Percentiles rank a stretch among this genome's conserved stretches.
Evolutionary conservation across 2,797 vertebrate species (phyloP).

Genomic region (Melanotaenia pygmaea): DNA sequence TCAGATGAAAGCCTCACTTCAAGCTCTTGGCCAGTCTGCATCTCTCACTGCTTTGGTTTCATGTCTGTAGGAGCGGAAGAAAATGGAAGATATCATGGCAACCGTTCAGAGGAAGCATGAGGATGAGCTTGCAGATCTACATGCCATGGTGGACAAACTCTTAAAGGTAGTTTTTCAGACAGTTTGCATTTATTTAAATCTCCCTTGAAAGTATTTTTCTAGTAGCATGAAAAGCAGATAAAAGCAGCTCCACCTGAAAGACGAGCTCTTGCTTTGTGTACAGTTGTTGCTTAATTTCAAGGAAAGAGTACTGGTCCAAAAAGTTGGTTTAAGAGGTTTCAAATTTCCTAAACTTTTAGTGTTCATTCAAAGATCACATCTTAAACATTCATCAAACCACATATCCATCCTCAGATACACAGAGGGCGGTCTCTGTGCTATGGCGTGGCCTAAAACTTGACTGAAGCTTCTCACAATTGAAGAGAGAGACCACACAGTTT

Average conservation of each 20-base stretch:
- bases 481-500: background rate
- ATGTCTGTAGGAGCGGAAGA: slow-evolving; percentile 73
- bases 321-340: background rate
- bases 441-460: no score
- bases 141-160: slow-evolving; percentile 72
- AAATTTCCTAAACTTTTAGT: background rate
- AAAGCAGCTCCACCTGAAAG: slow-evolving; percentile 6
- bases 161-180: slow-evolving; percentile 67
- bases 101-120: slow-evolving; percentile 77
- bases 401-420: background rate
- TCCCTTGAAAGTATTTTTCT: background rate
- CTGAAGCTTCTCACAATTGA: background rate
- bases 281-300: background rate
- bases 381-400: background rate
- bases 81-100: slow-evolving; percentile 71
- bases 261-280: background rate
- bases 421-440: no score
- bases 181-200: slow-evolving; percentile 4
- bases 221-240: slow-evolving; percentile 2
- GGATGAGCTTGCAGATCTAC: slow-evolving; percentile 76
- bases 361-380: background rate
- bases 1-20: slow-evolving; percentile 68
- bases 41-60: slow-evolving; percentile 65
- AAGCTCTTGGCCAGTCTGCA: slow-evolving; percentile 16
- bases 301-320: background rate